Evolutionary conservation across 2,113 vertebrate species (phyloP).

Genomic region (Phylloscopus trochilus): DNA sequence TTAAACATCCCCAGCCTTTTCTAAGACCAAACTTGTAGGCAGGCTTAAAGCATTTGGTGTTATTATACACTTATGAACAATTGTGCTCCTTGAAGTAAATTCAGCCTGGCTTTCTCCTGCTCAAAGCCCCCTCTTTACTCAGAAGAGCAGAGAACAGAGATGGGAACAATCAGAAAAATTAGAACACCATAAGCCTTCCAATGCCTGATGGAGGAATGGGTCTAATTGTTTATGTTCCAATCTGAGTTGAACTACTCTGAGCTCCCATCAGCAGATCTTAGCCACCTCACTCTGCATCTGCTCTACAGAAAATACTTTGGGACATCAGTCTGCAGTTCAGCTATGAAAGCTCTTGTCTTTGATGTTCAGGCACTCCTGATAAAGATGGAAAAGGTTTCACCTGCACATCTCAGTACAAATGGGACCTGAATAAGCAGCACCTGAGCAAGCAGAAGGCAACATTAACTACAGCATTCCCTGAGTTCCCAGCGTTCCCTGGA

Average conservation of each 20-base stretch:
- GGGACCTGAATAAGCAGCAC: neutral
- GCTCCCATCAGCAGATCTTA: neutral
- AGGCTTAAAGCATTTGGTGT: neutral
- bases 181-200: neutral
- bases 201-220: neutral
- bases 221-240: neutral
- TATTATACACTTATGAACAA: neutral
- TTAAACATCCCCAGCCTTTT: neutral
- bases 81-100: neutral
- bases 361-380: neutral
- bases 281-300: neutral
- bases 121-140: neutral
- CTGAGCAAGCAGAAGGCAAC: neutral
- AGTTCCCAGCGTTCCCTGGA: neutral
- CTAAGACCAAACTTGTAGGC: neutral
- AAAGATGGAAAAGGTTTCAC: neutral
- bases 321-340: neutral
- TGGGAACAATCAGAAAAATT: neutral
- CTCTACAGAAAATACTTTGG: neutral
- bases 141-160: neutral
- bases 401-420: neutral
- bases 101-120: neutral
- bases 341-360: neutral
- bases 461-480: neutral
- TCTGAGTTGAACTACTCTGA: neutral